Conservation (phyloP, 1,140 invertebrate genomes). For the Leptinotarsa texana region DNA sequence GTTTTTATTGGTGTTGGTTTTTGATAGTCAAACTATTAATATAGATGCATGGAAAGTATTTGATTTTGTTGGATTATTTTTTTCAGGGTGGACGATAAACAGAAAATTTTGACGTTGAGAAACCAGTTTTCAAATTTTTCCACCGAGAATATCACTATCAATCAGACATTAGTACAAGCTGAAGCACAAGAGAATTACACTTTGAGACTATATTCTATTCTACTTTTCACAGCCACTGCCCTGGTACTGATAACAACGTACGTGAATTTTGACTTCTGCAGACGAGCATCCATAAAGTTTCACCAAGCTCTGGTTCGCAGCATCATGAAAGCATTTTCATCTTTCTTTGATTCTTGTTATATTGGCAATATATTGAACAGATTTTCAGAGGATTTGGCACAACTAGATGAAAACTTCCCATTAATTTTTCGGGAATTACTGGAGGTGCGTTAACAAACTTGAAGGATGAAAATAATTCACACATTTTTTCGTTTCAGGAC, state of each 20-base stretch:
- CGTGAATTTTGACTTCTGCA: constrained; percentile 59
- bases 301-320: constrained; percentile 68
- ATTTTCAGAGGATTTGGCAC: constrained; percentile 67
- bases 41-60: too few relatives aligned
- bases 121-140: not conserved
- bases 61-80: constrained; percentile 52
- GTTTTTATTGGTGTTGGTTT: too few relatives aligned
- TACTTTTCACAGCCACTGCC: constrained; percentile 16
- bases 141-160: constrained; percentile 10
- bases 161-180: constrained; percentile 5
- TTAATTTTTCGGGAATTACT: constrained; percentile 16
- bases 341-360: constrained; percentile 66
- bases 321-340: constrained; percentile 65
- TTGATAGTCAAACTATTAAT: too few relatives aligned
- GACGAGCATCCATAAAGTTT: constrained; percentile 65
- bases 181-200: constrained; percentile 15
- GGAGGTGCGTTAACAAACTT: constrained; percentile 17
- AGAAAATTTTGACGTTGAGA: constrained; percentile 1
- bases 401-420: constrained; percentile 69
- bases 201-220: constrained; percentile 31
- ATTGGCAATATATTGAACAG: constrained; percentile 63
- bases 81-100: constrained; percentile 39
- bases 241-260: constrained; percentile 47
- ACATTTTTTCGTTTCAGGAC: not conserved
- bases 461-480: not conserved